phyloP scores from a whole-genome alignment of 2,888 invertebrate genomes.

The Pharmacophagus antenor region DNA sequence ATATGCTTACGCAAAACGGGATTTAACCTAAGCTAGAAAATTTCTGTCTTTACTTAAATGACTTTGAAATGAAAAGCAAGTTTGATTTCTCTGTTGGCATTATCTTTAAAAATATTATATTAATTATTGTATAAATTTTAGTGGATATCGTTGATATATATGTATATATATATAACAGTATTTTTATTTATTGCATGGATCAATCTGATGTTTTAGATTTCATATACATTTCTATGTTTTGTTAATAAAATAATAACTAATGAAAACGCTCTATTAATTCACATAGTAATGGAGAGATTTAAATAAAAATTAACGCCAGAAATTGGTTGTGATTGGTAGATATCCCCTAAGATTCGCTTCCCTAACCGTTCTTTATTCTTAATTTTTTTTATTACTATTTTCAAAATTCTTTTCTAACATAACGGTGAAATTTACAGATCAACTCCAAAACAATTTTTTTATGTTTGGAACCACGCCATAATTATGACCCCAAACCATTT shows the following conservation, averaged over 20 bases:
- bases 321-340: no score
- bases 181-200: neutral
- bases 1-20: conserved; percentile 5
- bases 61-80: neutral
- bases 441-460: no score
- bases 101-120: neutral
- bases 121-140: neutral
- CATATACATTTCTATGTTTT: neutral
- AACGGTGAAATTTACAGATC: no score
- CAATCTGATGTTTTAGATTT: neutral
- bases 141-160: neutral
- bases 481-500: no score
- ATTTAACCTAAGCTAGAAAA: neutral
- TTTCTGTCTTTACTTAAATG: no score
- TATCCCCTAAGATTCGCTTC: no score
- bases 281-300: neutral
- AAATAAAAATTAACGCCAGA: no score
- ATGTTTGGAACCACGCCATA: no score
- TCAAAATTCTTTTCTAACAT: no score
- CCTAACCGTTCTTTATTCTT: no score
- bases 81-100: neutral
- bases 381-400: no score
- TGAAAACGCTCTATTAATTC: neutral
- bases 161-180: neutral
- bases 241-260: neutral